A percentile compares a stretch with the other conserved stretches of the same genome.
Conservation (phyloP, 2,797 vertebrate species). For the Phoxinus dragarum region DNA sequence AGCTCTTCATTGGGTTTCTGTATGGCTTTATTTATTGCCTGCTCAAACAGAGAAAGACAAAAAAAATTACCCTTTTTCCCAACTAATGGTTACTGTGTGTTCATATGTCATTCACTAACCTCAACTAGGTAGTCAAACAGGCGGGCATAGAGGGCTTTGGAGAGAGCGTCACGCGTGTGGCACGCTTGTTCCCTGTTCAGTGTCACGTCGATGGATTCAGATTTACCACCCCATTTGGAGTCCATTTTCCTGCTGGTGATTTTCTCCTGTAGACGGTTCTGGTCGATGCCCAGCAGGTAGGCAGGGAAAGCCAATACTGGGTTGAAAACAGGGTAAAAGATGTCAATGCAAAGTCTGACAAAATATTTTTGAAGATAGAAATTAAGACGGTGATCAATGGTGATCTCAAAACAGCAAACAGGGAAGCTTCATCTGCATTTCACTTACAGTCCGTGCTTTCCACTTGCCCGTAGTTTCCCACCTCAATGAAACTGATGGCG, state of each 20-base stretch:
- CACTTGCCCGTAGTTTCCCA: constrained; percentile 91
- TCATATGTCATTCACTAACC: constrained; percentile 68
- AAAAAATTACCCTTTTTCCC: not conserved
- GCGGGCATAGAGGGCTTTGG: constrained; percentile 93
- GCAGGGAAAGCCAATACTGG: constrained; percentile 95
- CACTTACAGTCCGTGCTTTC: constrained; percentile 92
- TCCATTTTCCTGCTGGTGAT: constrained; percentile 97
- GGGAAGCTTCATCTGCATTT: not conserved
- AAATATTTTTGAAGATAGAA: not conserved
- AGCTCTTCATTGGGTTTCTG: constrained; percentile 91
- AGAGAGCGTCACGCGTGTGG: constrained; percentile 92
- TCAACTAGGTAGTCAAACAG: constrained; percentile 97
- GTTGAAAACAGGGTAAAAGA: not conserved
- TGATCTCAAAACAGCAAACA: constrained; percentile 6
- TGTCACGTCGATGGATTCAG: constrained; percentile 92
- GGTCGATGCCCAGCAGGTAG: constrained; percentile 91
- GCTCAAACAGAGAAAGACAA: constrained; percentile 28
- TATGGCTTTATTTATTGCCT: constrained; percentile 95
- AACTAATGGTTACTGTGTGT: not conserved
- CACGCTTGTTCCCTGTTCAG: constrained; percentile 94
- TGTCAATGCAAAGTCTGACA: not conserved
- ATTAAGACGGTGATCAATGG: not conserved
- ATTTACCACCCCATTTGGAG: constrained; percentile 94
- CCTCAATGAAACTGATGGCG: constrained; percentile 92
- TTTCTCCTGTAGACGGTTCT: constrained; percentile 89